phyloP scores from a whole-genome alignment of 2,797 vertebrate genomes.

The Danio kyathit region DNA sequence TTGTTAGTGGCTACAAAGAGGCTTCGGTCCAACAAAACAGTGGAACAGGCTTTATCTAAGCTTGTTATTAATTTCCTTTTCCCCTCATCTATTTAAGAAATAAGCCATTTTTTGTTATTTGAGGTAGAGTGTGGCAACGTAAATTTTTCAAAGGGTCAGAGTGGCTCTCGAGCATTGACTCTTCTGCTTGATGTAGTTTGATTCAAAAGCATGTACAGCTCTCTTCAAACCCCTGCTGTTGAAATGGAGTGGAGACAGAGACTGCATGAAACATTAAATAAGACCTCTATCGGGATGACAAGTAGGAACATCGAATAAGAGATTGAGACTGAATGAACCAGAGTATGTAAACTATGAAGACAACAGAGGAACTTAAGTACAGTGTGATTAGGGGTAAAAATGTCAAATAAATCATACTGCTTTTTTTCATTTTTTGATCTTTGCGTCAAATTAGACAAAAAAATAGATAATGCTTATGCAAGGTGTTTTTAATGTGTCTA shows the following conservation, averaged over 20 bases:
- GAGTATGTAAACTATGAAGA: not conserved
- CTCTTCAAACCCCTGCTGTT: constrained; percentile 15
- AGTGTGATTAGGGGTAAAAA: not conserved
- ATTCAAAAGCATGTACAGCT: constrained; percentile 12
- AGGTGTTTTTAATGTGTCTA: too few relatives aligned
- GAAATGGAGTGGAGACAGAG: constrained; percentile 21
- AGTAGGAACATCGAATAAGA: not conserved
- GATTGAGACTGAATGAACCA: not conserved
- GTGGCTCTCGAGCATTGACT: not conserved
- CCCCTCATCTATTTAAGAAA: not conserved
- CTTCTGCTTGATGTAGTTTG: constrained; percentile 30
- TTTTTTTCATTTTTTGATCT: too few relatives aligned
- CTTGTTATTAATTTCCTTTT: not conserved
- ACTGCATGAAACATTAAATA: constrained; percentile 33
- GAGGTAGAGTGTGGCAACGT: not conserved
- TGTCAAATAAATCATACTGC: not conserved
- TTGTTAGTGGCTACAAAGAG: constrained; percentile 10
- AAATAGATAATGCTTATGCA: too few relatives aligned
- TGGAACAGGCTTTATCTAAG: not conserved
- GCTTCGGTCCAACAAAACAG: not conserved
- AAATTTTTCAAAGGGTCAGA: constrained; percentile 23
- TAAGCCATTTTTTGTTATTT: not conserved
- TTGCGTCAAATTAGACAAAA: too few relatives aligned
- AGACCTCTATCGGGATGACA: constrained; percentile 2
- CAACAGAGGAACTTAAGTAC: not conserved